phyloP scores from a whole-genome alignment of 1,140 invertebrate genomes.

The Ostrea denselamellosa region DNA sequence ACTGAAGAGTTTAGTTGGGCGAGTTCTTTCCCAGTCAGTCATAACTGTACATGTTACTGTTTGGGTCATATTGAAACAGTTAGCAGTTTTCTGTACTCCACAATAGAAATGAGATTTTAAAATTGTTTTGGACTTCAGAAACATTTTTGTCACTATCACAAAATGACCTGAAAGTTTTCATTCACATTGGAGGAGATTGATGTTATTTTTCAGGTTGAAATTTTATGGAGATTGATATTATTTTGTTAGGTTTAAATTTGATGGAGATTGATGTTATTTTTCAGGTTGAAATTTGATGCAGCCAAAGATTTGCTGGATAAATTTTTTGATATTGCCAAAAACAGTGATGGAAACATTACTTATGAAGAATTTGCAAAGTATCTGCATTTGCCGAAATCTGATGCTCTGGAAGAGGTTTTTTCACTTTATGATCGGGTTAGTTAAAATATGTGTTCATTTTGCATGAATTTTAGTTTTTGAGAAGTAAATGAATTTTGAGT shows the following conservation, averaged over 20 bases:
- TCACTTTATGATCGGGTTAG: constrained; percentile 85
- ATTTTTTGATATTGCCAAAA: constrained; percentile 77
- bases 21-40: no score
- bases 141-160: no score
- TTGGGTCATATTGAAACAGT: no score
- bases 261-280: no score
- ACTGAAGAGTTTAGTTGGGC: no score
- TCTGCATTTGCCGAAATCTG: constrained; percentile 82
- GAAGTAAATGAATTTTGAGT: not conserved
- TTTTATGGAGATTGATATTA: constrained; percentile 68
- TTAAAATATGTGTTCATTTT: not conserved
- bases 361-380: constrained; percentile 84
- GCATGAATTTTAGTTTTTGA: not conserved
- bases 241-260: no score
- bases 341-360: constrained; percentile 80
- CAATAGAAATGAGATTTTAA: no score
- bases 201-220: constrained; percentile 67
- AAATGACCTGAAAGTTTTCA: no score
- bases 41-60: no score
- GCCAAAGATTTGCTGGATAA: constrained; percentile 72
- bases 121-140: no score
- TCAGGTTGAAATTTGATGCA: constrained; percentile 69
- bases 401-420: constrained; percentile 83
- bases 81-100: no score
- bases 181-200: no score